Percentiles rank a stretch among this genome's conserved stretches.
Conservation (phyloP, 2,797 vertebrate genomes). For the Borostomias antarcticus region DNA sequence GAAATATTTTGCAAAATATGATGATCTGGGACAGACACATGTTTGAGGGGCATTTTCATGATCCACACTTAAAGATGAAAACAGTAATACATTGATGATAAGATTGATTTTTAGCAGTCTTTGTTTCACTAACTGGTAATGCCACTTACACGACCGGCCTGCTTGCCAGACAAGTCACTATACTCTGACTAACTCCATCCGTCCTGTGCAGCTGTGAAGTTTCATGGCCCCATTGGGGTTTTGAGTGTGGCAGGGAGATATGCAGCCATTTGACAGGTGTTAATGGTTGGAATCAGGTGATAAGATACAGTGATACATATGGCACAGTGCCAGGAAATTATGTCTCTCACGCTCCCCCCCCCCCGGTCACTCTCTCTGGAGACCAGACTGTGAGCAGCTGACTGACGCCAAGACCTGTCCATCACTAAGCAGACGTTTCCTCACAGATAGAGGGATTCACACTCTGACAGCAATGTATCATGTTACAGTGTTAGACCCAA, state of each 20-base stretch:
- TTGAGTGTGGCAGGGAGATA: slow-evolving; percentile 44
- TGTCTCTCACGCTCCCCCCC: slow-evolving; percentile 43
- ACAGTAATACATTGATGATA: too few relatives aligned
- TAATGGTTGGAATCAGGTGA: slow-evolving; percentile 40
- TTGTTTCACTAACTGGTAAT: too few relatives aligned
- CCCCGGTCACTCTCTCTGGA: neutral
- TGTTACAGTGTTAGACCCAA: too few relatives aligned
- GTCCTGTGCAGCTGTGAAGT: slow-evolving; percentile 15
- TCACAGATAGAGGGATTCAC: neutral
- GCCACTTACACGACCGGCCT: too few relatives aligned
- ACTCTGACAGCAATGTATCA: slow-evolving; percentile 3
- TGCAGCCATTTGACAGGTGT: slow-evolving; percentile 35
- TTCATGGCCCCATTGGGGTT: neutral
- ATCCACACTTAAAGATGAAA: too few relatives aligned
- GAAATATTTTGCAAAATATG: neutral
- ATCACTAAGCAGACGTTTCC: slow-evolving; percentile 7
- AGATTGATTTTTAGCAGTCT: too few relatives aligned
- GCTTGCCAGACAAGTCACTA: neutral
- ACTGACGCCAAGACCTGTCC: slow-evolving; percentile 9
- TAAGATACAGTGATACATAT: slow-evolving; percentile 32
- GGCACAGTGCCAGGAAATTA: slow-evolving; percentile 39
- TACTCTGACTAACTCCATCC: neutral
- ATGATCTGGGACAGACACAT: neutral
- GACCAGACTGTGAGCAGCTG: neutral
- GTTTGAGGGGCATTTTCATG: neutral